These are phyloP conservation scores for Resseliella maxima DNA, from an alignment of 2,888 invertebrate genomes.

Conservation along the genomic window DNA sequence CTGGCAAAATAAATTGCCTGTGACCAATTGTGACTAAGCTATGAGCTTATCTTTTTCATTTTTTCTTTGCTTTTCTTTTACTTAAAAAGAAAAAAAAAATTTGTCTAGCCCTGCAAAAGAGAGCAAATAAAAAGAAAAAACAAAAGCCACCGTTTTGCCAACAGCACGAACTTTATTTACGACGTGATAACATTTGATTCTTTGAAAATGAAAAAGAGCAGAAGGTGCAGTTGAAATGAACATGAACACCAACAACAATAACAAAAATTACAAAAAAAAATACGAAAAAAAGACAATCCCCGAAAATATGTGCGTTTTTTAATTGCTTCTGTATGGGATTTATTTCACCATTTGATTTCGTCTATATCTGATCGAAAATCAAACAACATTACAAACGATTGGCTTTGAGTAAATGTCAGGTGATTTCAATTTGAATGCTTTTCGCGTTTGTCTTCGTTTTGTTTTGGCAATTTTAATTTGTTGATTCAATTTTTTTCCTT, in stretches of 20 bases:
- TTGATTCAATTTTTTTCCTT: too few relatives aligned
- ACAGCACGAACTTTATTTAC: background rate
- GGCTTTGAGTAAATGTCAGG: background rate
- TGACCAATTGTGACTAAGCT: background rate
- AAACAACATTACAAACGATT: conserved; percentile 10
- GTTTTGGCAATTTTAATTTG: conserved; percentile 41
- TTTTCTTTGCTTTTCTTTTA: too few relatives aligned
- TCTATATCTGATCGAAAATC: conserved; percentile 9
- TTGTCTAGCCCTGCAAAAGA: background rate
- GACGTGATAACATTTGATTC: conserved; percentile 34
- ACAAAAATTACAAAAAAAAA: background rate
- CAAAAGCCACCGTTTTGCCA: conserved; percentile 4
- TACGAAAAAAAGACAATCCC: background rate
- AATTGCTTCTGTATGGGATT: conserved; percentile 1
- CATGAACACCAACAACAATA: background rate
- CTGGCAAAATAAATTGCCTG: background rate
- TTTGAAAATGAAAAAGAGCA: background rate
- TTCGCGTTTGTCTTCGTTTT: conserved; percentile 24
- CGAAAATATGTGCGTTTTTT: background rate
- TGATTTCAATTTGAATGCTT: conserved; percentile 35
- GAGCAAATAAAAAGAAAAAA: background rate
- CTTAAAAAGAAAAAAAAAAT: background rate
- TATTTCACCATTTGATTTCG: background rate
- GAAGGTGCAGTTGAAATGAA: background rate
- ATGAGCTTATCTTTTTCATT: background rate